phyloP scores from a whole-genome alignment of 2,888 invertebrate species.

The Uloborus plumipes region DNA sequence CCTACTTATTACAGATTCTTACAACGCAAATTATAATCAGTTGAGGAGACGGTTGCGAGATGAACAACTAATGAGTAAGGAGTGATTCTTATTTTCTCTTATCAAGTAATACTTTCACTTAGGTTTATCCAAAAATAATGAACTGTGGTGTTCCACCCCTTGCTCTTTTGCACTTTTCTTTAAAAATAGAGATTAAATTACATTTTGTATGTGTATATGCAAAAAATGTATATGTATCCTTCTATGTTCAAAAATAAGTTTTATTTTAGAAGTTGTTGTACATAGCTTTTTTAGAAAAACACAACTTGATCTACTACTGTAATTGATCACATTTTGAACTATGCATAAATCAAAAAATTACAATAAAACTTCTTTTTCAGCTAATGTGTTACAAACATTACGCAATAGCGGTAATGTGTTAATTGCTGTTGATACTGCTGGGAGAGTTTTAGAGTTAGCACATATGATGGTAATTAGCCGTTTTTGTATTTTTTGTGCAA shows the following conservation, averaged over 20 bases:
- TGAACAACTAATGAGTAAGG: constrained; percentile 93
- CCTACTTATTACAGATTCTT: constrained; percentile 93
- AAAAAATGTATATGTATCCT: no score
- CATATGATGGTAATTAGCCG: constrained; percentile 81
- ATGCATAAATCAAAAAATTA: no score
- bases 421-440: constrained; percentile 96
- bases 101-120: neutral
- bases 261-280: no score
- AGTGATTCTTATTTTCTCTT: neutral
- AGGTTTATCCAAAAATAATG: neutral
- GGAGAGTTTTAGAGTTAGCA: constrained; percentile 93
- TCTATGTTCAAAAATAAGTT: no score
- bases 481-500: neutral
- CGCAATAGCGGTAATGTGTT: constrained; percentile 95
- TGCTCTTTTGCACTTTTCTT: neutral
- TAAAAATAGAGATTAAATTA: neutral
- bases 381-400: constrained; percentile 92
- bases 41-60: constrained; percentile 90
- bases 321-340: no score
- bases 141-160: neutral
- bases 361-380: constrained; percentile 73
- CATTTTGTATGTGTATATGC: no score
- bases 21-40: constrained; percentile 94
- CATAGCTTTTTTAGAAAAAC: no score
- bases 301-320: no score